Conservation (phyloP, 1,140 invertebrate species). For the Sycophaga agraensis region DNA sequence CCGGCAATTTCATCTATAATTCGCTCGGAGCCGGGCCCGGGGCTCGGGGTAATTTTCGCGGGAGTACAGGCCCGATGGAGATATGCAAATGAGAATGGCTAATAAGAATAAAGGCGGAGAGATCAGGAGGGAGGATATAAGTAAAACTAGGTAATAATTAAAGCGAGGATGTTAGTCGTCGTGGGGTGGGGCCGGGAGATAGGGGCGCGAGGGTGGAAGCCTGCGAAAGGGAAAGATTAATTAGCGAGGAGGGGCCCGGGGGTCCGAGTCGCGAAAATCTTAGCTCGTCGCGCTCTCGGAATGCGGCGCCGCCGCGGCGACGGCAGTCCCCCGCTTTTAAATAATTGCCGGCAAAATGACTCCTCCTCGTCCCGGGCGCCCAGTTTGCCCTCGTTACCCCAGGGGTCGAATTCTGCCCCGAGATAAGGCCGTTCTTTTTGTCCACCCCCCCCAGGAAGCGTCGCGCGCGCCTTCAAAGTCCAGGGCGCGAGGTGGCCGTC, state of each 20-base stretch:
- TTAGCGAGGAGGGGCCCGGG: no score
- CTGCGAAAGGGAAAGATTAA: not conserved
- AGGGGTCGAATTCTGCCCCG: no score
- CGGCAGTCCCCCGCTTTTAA: conserved; percentile 9
- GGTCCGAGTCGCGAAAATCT: not conserved
- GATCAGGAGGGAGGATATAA: not conserved
- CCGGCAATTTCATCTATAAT: no score
- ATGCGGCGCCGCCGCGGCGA: not conserved
- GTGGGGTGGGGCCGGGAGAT: not conserved
- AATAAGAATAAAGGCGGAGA: not conserved
- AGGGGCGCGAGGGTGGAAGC: not conserved
- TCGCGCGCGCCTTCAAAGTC: no score
- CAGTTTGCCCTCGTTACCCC: not conserved
- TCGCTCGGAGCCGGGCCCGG: no score
- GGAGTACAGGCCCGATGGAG: not conserved
- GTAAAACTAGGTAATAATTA: conserved; percentile 12
- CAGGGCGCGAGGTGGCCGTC: no score
- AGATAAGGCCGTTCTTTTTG: no score
- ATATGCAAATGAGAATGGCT: conserved; percentile 11
- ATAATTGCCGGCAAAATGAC: conserved; percentile 19
- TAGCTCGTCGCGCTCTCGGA: conserved; percentile 1
- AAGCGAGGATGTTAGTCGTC: not conserved
- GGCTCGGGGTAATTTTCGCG: no score
- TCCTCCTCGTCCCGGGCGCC: not conserved
- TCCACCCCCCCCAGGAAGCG: no score